phyloP scores from a whole-genome alignment of 2,888 invertebrate genomes.

The Pharmacophagus antenor region DNA sequence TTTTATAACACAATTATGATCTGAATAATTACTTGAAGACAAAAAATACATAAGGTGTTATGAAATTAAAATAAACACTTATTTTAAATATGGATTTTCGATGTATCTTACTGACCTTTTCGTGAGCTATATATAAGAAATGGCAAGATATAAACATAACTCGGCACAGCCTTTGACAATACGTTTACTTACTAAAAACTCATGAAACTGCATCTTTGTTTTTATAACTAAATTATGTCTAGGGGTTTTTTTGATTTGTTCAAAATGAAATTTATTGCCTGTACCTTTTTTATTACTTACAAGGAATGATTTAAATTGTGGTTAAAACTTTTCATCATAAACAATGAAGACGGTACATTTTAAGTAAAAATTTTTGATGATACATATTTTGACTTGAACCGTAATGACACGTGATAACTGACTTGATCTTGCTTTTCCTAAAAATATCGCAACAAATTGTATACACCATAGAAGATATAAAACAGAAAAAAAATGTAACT shows the following conservation, averaged over 20 bases:
- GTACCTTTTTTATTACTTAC: background rate
- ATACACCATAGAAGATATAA: background rate
- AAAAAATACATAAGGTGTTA: background rate
- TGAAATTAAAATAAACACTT: too few relatives aligned
- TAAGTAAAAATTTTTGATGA: too few relatives aligned
- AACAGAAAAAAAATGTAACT: background rate
- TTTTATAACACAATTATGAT: background rate
- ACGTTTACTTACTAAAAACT: background rate
- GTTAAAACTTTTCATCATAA: background rate
- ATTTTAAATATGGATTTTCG: too few relatives aligned
- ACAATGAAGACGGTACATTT: too few relatives aligned
- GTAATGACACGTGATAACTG: too few relatives aligned
- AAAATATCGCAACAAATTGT: too few relatives aligned
- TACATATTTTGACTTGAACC: too few relatives aligned
- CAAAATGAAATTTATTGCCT: background rate
- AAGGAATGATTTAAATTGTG: background rate
- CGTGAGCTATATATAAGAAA: background rate
- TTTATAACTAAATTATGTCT: background rate
- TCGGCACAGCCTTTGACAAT: slow-evolving; percentile 22
- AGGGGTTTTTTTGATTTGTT: background rate
- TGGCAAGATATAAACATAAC: slow-evolving; percentile 25
- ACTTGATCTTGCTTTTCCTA: too few relatives aligned
- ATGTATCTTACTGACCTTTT: background rate
- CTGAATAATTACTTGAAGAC: background rate
- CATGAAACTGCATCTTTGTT: background rate